Percentiles rank a stretch among this genome's conserved stretches.
Evolutionary conservation across 2,797 vertebrate genomes (phyloP).

Genomic region (Cryptoprocta ferox): DNA sequence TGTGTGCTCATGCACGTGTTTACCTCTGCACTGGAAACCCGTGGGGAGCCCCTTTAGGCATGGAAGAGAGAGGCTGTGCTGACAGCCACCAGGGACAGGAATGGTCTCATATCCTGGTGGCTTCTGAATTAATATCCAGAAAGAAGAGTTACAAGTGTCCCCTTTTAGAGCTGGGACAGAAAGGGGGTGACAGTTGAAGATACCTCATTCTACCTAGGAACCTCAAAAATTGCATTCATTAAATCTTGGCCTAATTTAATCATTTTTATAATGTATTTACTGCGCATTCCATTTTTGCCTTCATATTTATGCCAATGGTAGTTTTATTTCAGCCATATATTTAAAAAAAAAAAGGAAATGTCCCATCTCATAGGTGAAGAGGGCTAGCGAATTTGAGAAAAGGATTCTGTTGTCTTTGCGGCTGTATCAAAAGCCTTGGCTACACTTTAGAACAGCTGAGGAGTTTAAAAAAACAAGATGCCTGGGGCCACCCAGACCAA

Average conservation of each 20-base stretch:
- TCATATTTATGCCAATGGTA: neutral
- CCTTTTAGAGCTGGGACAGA: neutral
- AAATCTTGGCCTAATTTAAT: neutral
- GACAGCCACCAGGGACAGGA: neutral
- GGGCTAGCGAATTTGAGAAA: neutral
- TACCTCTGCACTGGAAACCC: neutral
- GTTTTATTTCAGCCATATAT: neutral
- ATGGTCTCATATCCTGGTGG: neutral
- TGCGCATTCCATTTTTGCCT: neutral
- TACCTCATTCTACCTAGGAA: neutral
- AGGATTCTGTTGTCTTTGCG: neutral
- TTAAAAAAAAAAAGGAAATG: neutral
- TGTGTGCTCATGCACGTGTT: neutral
- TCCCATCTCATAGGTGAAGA: neutral
- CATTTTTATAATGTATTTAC: neutral
- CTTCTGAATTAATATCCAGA: slow-evolving; percentile 23
- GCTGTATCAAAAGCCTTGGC: neutral
- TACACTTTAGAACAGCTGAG: neutral
- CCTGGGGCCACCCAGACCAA: neutral
- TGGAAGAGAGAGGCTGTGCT: neutral
- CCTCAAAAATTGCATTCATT: neutral
- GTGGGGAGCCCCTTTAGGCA: neutral
- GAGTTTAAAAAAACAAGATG: neutral
- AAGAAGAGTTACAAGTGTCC: neutral
- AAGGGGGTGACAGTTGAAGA: neutral